These are phyloP conservation scores for Ellobium chinense DNA, from an alignment of 2,888 invertebrate species.

Conservation along the genomic window DNA sequence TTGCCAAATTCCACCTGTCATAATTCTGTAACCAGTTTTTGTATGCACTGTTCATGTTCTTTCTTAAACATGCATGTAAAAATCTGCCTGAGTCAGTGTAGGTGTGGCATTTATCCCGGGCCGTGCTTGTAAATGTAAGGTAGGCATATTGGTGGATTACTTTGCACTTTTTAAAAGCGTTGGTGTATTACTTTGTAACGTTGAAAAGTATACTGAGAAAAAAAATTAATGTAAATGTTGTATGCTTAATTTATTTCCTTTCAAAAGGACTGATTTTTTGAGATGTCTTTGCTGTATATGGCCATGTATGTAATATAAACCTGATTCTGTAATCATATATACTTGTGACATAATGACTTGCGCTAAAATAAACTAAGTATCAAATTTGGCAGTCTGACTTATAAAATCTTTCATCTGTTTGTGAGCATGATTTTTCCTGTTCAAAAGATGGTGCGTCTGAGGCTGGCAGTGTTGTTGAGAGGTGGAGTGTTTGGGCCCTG, in stretches of 20 bases:
- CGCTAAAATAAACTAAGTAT: conserved; percentile 4
- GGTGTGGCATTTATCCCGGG: no score
- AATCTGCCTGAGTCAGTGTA: no score
- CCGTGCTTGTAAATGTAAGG: neutral
- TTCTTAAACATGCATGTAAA: no score
- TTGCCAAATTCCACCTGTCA: neutral
- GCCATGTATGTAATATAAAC: conserved; percentile 15
- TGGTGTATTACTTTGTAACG: conserved; percentile 14
- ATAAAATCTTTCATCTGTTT: no score
- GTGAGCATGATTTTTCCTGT: no score
- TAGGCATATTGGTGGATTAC: neutral
- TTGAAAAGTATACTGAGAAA: no score
- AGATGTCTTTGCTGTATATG: conserved; percentile 3
- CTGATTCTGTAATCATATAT: neutral
- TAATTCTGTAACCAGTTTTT: no score
- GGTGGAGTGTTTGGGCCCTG: no score
- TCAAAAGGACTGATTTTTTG: neutral
- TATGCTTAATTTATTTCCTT: conserved; percentile 35
- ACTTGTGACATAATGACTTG: neutral
- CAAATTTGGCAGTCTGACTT: neutral
- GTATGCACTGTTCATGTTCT: no score
- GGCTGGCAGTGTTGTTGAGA: no score
- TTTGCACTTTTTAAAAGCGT: neutral
- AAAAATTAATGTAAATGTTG: conserved; percentile 24
- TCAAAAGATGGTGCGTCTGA: no score